phyloP scores from a whole-genome alignment of 2,888 invertebrate species.

The Hypena proboscidalis region DNA sequence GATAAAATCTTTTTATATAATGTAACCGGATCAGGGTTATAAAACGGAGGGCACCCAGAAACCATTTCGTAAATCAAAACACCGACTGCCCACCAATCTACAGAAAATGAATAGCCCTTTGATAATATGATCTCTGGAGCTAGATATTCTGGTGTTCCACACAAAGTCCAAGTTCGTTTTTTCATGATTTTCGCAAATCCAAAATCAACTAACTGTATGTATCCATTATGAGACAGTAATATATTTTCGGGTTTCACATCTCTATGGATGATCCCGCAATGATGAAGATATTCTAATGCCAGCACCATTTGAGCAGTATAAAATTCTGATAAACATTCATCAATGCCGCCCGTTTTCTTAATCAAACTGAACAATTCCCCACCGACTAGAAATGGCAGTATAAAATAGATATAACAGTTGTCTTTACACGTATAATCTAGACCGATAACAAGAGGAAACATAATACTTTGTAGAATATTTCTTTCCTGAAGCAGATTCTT shows the following conservation, averaged over 20 bases:
- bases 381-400: slow-evolving; percentile 92
- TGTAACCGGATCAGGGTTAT: slow-evolving; percentile 93
- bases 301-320: slow-evolving; percentile 95
- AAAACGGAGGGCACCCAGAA: slow-evolving; percentile 96
- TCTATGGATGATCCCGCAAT: slow-evolving; percentile 93
- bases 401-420: slow-evolving; percentile 91
- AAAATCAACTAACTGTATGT: slow-evolving; percentile 94
- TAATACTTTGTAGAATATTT: slow-evolving; percentile 91
- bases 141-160: slow-evolving; percentile 98
- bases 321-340: slow-evolving; percentile 92
- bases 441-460: slow-evolving; percentile 93
- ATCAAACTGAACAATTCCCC: slow-evolving; percentile 93
- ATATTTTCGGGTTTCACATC: slow-evolving; percentile 97
- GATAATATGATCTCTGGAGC: slow-evolving; percentile 96
- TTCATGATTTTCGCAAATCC: slow-evolving; percentile 94
- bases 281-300: slow-evolving; percentile 95
- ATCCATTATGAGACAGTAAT: slow-evolving; percentile 90
- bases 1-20: slow-evolving; percentile 97
- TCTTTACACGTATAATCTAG: slow-evolving; percentile 93
- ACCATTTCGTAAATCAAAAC: slow-evolving; percentile 94
- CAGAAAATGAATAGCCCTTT: slow-evolving; percentile 95
- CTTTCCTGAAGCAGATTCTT: slow-evolving; percentile 94
- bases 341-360: slow-evolving; percentile 84
- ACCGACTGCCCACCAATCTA: slow-evolving; percentile 98
- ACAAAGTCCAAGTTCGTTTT: slow-evolving; percentile 94